Percentiles rank a stretch among this genome's conserved stretches.
Conservation (phyloP, 2,888 invertebrate species). For the Phyto melanocephala region DNA sequence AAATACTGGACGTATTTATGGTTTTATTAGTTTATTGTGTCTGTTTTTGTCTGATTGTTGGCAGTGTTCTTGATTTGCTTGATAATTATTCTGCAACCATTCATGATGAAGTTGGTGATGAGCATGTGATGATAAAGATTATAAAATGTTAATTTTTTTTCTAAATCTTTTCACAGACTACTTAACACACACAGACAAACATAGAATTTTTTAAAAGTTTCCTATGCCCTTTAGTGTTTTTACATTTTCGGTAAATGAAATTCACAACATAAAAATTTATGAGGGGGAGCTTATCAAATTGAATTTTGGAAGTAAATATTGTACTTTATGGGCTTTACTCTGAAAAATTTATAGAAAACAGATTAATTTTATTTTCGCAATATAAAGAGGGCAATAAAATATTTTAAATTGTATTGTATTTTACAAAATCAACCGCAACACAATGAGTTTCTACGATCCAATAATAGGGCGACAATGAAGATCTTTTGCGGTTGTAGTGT, state of each 20-base stretch:
- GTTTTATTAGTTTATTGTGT: slow-evolving; percentile 59
- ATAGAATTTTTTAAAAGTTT: not conserved
- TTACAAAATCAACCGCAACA: no score
- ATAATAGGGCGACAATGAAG: no score
- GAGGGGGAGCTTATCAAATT: slow-evolving; percentile 3
- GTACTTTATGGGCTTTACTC: no score
- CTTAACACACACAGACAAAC: slow-evolving; percentile 6
- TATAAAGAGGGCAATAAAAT: no score
- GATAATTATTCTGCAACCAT: slow-evolving; percentile 2
- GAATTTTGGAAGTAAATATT: not conserved
- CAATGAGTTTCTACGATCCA: no score
- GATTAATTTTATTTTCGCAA: no score
- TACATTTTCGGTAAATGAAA: not conserved
- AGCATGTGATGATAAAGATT: slow-evolving; percentile 41
- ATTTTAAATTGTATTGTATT: no score
- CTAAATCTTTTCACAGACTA: slow-evolving; percentile 27
- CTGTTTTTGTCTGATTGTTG: not conserved
- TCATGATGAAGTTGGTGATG: not conserved
- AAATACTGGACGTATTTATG: slow-evolving; percentile 25
- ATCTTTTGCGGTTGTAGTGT: no score
- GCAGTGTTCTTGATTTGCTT: slow-evolving; percentile 14
- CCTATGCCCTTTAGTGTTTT: not conserved
- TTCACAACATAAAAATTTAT: slow-evolving; percentile 3
- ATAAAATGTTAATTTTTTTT: slow-evolving; percentile 47
- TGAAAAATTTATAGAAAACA: no score